Base-by-base conservation (phyloP, 2,113 vertebrate genomes). In the Piaya cayana region DNA sequence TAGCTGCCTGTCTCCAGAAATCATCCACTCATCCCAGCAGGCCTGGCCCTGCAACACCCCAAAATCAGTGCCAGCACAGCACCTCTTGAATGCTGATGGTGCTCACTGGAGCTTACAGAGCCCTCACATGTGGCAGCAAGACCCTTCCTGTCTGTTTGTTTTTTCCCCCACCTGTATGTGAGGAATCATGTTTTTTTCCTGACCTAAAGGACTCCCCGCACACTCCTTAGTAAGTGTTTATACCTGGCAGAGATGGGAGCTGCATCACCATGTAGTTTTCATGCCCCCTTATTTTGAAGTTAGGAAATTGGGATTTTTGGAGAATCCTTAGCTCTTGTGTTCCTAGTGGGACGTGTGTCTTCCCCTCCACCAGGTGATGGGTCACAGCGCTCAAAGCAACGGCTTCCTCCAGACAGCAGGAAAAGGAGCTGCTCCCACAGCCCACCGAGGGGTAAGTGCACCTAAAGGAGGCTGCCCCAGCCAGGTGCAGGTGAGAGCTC, bases 381-480 rank as follows among this genome's bases (percentile, higher is more conserved):
- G 52, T 90, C 97, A 95, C 42, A 95, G 56, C 45, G 76, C 98
- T 92, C 98, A 99, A 90, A 99, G 98, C 97, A 99, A 99, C 47
- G 98, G 99, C 43, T 99, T 98, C 91, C 92, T 98, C 37, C 97
- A 98, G 90, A 78, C 98, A 63, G 96, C 97, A 75, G 97, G 97
- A 45, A 98, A 98, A 96, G 98, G 96, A 84, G 97, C 98, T 45
- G 82, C 92, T 50, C 55, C 98, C 23, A 3, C 95, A 39, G 65
- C 96, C 14, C 98, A 98, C 92, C 98, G 89, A 90, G 97, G 97
- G 92, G 99, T 99, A 96, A 96, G 98, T 96, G 30, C 65, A 53
- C 14, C 27, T 6, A 20, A 58, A 32, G 53, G 59, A 1, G 19
- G n/a, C 55, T 72, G 74, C 58, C 58, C 37, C 50, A 53, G 34